These are phyloP conservation scores for Nephrotoma guestfalica DNA, from an alignment of 2,888 invertebrate genomes.

Conservation along the genomic window DNA sequence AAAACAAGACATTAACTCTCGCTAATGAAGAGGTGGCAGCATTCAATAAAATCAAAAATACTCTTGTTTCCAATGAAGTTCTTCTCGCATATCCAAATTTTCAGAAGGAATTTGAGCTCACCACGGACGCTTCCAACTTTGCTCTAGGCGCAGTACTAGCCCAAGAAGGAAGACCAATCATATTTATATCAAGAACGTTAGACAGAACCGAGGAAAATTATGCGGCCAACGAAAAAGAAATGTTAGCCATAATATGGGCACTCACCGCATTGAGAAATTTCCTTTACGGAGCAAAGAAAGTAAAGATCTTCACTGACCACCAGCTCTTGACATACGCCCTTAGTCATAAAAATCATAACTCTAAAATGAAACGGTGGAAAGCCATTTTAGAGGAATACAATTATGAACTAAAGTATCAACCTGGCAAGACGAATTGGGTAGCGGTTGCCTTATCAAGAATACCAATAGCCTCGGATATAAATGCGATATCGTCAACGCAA, in stretches of 20 bases:
- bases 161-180: neutral
- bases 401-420: too few species aligned
- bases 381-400: too few species aligned
- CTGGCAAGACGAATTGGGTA: too few species aligned
- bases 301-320: neutral
- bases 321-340: neutral
- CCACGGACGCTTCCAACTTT: neutral
- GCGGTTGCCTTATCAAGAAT: neutral
- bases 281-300: neutral
- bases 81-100: neutral
- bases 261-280: too few species aligned
- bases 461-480: too few species aligned
- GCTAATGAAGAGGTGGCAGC: too few species aligned
- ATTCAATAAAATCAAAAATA: too few species aligned
- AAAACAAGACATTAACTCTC: too few species aligned
- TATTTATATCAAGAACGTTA: neutral
- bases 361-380: too few species aligned
- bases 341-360: neutral
- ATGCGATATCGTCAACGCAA: too few species aligned
- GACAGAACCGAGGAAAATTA: neutral
- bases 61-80: neutral
- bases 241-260: too few species aligned
- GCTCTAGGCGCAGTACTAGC: neutral
- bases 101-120: neutral
- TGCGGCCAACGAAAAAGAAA: too few species aligned